Evolutionary conservation across 2,797 vertebrate genomes (phyloP), one percentile per base, ranked within the genome.

Genomic region (Erethizon dorsatum): DNA sequence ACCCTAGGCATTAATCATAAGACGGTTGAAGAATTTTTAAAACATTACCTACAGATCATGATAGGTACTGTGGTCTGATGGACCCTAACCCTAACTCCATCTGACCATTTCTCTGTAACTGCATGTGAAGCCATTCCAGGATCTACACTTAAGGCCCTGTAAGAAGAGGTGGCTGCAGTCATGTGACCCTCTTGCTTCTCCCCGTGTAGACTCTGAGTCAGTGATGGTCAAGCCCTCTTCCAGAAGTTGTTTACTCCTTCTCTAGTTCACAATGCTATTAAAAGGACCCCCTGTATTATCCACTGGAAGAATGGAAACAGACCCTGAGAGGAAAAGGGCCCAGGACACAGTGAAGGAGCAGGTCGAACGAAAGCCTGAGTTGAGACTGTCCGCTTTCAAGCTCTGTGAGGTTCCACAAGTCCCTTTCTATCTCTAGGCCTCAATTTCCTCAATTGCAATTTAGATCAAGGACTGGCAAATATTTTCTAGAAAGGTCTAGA

Each of bases 21-120:
- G 63, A 67, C 17, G n/a, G 50, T 26, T 90, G 69, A 75, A 94
- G 47, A 24, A 52, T 69, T 94, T 95, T 84, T 13, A n/a, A 80
- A 88, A 92, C 59, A 71, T 86, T 85, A 78, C 77, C 82, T 47
- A 85, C 26, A 57, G 83, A 71, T 93, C 50, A 71, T 61, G 71
- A 61, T 17, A 57, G 52, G 45, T 77, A 31, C 59, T 45, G 9
- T 15, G 41, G 10, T 41, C 28, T 71, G 26, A 63, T 14, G 17
- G 63, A 89, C n/a, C 33, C 65, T 69, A n/a, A 69, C 33, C 65
- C 65, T 78, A 59, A 31, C 4, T 54, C 69, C 31, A 3, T 79
- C 63, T n/a, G 14, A 77, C 15, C 31, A 31, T 33, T 90, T 85
- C 61, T 61, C 56, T 75, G 6, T 61, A 50, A 54, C 41, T 12